Conservation (phyloP, 1,140 invertebrate species). For the Tachypleus tridentatus region DNA sequence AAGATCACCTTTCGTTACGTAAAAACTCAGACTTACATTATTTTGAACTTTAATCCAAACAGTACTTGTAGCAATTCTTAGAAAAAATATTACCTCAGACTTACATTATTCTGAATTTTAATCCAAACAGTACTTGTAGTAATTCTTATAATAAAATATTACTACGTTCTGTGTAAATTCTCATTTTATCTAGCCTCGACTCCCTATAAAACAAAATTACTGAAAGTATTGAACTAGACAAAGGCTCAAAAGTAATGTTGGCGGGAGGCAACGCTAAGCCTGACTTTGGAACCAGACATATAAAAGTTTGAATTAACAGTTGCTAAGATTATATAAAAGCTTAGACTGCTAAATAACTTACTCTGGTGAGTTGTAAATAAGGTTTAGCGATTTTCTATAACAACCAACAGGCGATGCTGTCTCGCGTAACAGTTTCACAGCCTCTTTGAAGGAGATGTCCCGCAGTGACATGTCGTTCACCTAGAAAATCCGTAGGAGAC, state of each 20-base stretch:
- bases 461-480: conserved; percentile 20
- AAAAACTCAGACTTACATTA: too few species aligned
- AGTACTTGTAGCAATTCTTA: too few species aligned
- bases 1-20: too few species aligned
- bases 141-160: too few species aligned
- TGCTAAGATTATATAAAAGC: too few species aligned
- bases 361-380: conserved; percentile 19
- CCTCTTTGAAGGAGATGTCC: conserved; percentile 15
- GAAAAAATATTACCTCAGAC: too few species aligned
- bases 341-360: conserved; percentile 5
- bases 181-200: neutral
- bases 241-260: neutral
- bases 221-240: neutral
- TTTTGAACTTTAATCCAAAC: too few species aligned
- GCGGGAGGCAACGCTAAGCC: neutral
- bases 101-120: too few species aligned
- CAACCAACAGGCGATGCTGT: conserved; percentile 16
- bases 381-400: conserved; percentile 22
- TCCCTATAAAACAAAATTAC: conserved; percentile 7
- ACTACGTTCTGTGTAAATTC: too few species aligned
- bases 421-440: conserved; percentile 15
- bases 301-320: too few species aligned
- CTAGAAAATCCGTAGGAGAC: neutral
- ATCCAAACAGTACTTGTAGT: too few species aligned
- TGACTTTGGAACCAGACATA: too few species aligned